These are phyloP conservation scores for Salarias fasciatus DNA, from an alignment of 2,797 vertebrate genomes.

Conservation along the genomic window DNA sequence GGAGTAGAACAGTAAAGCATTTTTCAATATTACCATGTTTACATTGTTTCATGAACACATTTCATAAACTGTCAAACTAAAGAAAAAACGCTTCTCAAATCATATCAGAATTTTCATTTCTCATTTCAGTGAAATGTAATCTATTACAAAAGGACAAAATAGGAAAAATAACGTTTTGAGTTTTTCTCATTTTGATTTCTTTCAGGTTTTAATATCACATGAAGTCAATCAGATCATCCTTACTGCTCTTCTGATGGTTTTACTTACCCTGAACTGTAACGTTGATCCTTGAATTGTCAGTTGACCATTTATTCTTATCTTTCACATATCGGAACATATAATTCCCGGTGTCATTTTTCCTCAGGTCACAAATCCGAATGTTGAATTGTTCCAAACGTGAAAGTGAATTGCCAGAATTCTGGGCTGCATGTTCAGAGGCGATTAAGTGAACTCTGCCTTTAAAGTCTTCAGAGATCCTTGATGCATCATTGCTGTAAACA, in stretches of 20 bases:
- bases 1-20: too few relatives aligned
- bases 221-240: too few relatives aligned
- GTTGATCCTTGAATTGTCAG: accelerated
- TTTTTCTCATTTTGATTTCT: too few relatives aligned
- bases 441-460: conserved; percentile 40
- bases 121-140: too few relatives aligned
- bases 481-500: conserved; percentile 46
- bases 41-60: too few relatives aligned
- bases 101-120: too few relatives aligned
- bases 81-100: too few relatives aligned
- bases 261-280: conserved; percentile 66
- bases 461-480: background rate
- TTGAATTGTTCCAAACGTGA: accelerated
- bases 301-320: accelerated
- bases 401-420: accelerated
- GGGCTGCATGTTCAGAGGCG: accelerated
- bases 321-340: conserved; percentile 56
- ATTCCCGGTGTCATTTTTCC: conserved; percentile 54
- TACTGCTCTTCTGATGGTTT: background rate
- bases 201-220: too few relatives aligned
- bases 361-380: conserved; percentile 67
- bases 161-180: too few relatives aligned
- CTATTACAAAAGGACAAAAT: too few relatives aligned
- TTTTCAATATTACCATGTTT: too few relatives aligned
- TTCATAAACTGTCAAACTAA: too few relatives aligned